Base-by-base conservation (phyloP, 2,113 vertebrate species). In the Cnemophilus loriae region DNA sequence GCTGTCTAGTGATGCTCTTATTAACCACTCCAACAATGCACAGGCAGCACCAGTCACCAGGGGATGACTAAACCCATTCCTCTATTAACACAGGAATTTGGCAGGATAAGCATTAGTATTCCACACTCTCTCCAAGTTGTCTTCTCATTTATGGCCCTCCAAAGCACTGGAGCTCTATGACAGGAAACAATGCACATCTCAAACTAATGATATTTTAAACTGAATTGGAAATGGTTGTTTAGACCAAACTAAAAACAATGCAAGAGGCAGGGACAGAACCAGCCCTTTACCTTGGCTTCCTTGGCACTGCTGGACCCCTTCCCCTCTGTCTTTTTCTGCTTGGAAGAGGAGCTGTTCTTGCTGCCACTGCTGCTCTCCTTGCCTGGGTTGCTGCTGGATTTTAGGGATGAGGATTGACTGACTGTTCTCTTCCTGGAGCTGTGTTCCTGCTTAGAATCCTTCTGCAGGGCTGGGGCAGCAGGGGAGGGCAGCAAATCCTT, bases 401-500 rank as follows among this genome's bases (percentile, higher is more conserved):
- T 98, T 6, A 99, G 97, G 57, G 98, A 98, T 22, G 99, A 99
- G 0, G 99, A 99, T 87, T 99, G 99, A 96, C 99, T 99, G 89
- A 98, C 95, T 1, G 99, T 99, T 97, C 99, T 98, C 97, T 99
- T 99, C 47, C 99, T 98, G 64, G 98, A 98, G 37, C 98, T 93
- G 24, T 99, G 99, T 13, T 99, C 99, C 14, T 98, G 96, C 97
- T 99, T 99, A 47, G 98, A 94, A 28, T 98, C 99, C 93, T 99
- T 99, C 97, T 99, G 99, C 44, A 97, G 97, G 70, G 96, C 97
- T 8, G 98, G 96, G 27, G 98, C 98, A 85, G 98, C 99, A 39
- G 99, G 99, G 84, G 99, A 99, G 2, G 99, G 99, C 12, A 98
- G 98, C 11, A 98, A 98, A 93, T 99, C 99, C 95, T 99, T 99